These are phyloP conservation scores for Allacma fusca DNA, from an alignment of 2,888 invertebrate genomes.

Conservation along the genomic window DNA sequence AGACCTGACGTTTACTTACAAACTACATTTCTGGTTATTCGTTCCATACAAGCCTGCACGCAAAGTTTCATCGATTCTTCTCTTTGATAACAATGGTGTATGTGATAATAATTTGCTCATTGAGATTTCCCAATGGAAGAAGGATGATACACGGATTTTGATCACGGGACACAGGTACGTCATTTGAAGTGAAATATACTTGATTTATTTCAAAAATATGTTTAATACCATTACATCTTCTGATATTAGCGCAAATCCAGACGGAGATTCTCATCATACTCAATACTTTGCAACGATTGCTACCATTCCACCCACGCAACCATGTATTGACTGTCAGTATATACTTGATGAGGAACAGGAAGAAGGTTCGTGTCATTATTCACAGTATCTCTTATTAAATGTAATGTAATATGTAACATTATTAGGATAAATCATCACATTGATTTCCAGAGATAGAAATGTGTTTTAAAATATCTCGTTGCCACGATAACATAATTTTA, in stretches of 20 bases:
- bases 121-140: constrained; percentile 76
- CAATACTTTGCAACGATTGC: constrained; percentile 54
- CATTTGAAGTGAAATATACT: too few species aligned
- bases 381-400: too few species aligned
- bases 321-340: constrained; percentile 55
- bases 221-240: not conserved
- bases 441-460: too few species aligned
- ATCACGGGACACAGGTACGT: constrained; percentile 75
- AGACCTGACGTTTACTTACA: constrained; percentile 70
- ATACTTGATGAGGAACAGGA: constrained; percentile 55
- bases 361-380: constrained; percentile 47
- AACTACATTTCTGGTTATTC: constrained; percentile 75
- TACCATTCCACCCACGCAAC: constrained; percentile 52
- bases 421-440: too few species aligned
- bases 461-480: too few species aligned
- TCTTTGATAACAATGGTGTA: constrained; percentile 69
- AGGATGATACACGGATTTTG: constrained; percentile 72
- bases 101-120: constrained; percentile 68
- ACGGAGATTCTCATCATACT: constrained; percentile 48
- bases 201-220: too few species aligned
- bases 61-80: constrained; percentile 70
- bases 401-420: too few species aligned
- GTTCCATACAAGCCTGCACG: constrained; percentile 68
- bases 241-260: constrained; percentile 49
- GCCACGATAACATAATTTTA: too few species aligned